A percentile compares a stretch with the other conserved stretches of the same genome.
Evolutionary conservation across 1,140 invertebrate genomes (phyloP).

Genomic region (Sitodiplosis mosellana): DNA sequence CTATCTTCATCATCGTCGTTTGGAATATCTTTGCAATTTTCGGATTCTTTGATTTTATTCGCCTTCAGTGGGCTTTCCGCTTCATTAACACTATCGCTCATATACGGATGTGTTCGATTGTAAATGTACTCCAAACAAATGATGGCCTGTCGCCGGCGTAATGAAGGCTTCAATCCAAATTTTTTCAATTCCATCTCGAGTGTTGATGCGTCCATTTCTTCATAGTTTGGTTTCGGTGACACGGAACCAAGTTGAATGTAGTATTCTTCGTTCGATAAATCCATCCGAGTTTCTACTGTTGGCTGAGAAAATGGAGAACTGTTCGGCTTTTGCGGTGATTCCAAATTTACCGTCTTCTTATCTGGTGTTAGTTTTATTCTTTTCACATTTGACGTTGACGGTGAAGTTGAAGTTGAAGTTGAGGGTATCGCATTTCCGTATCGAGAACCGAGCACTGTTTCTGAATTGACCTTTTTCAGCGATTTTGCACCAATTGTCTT

Average conservation of each 20-base stretch:
- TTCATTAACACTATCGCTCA: not conserved
- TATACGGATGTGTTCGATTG: not conserved
- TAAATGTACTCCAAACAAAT: constrained; percentile 1
- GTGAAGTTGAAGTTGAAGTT: not conserved
- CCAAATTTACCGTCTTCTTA: not conserved
- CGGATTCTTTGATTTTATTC: too few species aligned
- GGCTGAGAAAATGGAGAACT: not conserved
- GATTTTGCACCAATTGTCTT: too few species aligned
- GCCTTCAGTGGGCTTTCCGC: too few species aligned
- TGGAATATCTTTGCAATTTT: not conserved
- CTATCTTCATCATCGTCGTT: not conserved
- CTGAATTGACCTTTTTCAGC: too few species aligned
- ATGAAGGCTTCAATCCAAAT: not conserved
- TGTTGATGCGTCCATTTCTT: not conserved
- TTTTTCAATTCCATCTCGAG: not conserved
- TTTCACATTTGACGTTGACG: not conserved
- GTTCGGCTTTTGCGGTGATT: not conserved
- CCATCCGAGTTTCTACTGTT: too few species aligned
- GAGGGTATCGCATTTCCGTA: too few species aligned
- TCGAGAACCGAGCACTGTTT: too few species aligned
- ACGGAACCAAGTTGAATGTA: not conserved
- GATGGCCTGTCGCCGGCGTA: not conserved
- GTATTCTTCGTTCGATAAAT: not conserved
- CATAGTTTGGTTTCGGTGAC: not conserved
- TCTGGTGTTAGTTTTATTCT: not conserved